Evolutionary conservation across 1,140 invertebrate genomes (phyloP).

Genomic region (Dufourea novaeangliae): DNA sequence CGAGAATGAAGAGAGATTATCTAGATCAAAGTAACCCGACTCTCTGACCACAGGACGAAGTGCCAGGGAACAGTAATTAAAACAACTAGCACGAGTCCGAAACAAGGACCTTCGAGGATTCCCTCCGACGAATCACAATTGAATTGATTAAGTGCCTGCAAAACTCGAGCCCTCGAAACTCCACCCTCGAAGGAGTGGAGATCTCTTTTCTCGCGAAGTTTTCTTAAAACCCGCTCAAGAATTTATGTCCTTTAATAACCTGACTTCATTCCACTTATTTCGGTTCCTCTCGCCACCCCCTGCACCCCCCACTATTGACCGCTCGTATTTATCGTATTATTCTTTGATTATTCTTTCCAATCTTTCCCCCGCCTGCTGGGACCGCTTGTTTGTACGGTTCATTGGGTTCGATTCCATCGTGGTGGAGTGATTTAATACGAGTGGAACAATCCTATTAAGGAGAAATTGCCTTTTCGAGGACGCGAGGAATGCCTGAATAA

Average conservation of each 20-base stretch:
- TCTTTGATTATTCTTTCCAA: not conserved
- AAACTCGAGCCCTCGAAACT: slow-evolving; percentile 8
- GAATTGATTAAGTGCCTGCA: slow-evolving; percentile 34
- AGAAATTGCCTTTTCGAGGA: not conserved
- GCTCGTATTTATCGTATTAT: not conserved
- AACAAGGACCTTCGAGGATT: not conserved
- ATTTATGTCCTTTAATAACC: not conserved
- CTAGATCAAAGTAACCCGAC: not conserved
- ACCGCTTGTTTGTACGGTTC: not conserved
- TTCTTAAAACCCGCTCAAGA: not conserved
- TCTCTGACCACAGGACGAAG: not conserved
- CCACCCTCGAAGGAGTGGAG: not conserved
- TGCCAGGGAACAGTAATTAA: slow-evolving; percentile 3
- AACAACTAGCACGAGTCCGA: not conserved
- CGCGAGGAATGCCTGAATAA: not conserved
- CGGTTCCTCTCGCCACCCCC: not conserved
- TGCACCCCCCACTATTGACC: no score
- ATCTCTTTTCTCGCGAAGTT: not conserved
- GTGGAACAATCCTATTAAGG: not conserved
- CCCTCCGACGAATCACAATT: slow-evolving; percentile 18
- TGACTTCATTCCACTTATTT: no score
- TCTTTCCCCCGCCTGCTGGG: not conserved
- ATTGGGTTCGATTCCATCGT: not conserved
- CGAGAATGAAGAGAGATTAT: no score
- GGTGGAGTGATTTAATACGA: not conserved